phyloP scores from a whole-genome alignment of 2,888 invertebrate species.

The Stenichneumon culpator region DNA sequence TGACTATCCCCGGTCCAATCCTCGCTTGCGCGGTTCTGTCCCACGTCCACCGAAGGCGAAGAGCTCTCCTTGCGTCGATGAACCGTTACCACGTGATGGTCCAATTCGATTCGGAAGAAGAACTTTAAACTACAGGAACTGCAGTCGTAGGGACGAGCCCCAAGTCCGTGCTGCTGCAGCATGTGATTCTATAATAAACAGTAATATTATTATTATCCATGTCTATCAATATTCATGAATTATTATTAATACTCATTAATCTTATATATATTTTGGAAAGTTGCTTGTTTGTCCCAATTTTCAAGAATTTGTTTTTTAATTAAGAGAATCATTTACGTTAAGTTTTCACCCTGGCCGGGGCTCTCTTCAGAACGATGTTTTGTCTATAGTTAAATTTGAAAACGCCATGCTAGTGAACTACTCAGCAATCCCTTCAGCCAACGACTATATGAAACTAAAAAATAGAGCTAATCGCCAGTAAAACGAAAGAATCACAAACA shows the following conservation, averaged over 20 bases:
- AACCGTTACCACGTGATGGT: constrained; percentile 89
- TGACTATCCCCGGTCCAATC: constrained; percentile 24
- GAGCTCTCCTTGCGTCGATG: constrained; percentile 70
- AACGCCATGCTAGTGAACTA: too few relatives aligned
- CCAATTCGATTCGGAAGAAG: constrained; percentile 96
- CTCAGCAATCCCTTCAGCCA: too few relatives aligned
- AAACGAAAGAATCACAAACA: too few relatives aligned
- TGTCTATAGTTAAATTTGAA: too few relatives aligned
- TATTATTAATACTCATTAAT: not conserved
- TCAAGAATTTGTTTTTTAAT: too few relatives aligned
- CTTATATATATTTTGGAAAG: too few relatives aligned
- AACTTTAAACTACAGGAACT: constrained; percentile 93
- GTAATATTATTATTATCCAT: constrained; percentile 14
- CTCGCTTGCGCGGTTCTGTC: constrained; percentile 21
- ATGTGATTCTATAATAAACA: constrained; percentile 90
- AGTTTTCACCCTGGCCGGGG: too few relatives aligned
- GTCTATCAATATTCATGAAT: not conserved
- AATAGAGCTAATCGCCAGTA: too few relatives aligned
- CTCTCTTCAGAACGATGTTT: too few relatives aligned
- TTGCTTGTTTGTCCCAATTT: too few relatives aligned
- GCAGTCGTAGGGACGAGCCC: constrained; percentile 95
- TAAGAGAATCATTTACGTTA: too few relatives aligned
- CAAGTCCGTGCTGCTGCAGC: constrained; percentile 91
- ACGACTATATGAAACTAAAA: too few relatives aligned
- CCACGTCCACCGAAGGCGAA: constrained; percentile 38